Base-by-base conservation (phyloP, 2,888 invertebrate species). In the Asteroscopus sphinx region DNA sequence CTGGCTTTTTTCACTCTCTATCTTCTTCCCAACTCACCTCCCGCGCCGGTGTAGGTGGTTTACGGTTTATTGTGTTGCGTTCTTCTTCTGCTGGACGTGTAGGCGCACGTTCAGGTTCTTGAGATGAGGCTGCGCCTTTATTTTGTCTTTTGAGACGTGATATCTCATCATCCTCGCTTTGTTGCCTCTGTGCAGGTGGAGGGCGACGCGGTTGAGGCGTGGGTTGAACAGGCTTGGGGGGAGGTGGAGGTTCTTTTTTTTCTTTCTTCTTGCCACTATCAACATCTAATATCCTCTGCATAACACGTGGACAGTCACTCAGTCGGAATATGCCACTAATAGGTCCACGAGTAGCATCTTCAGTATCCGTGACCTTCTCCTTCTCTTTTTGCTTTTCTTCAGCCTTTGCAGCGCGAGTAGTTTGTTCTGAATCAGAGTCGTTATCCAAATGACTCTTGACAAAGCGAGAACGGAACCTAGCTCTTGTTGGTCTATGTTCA, bases 101-200 rank as follows among this genome's bases (percentile, higher is more conserved):
- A 53, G 94, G 86, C 15, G 95, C 89, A 39, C 95, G 92, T 71
- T 96, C 96, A 28, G 95, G 93, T 82, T 96, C 96, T 79, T 94
- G 91, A 15, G 96, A 95, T 9, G 96, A 94, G 17, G 96, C 95
- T 15, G 96, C 96, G 16, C 92, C 93, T 88, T 98, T 98, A 81
- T 97, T 98, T 90, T 97, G 97, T 82, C 97, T 96, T 91, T 98
- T 98, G 69, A 97, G 97, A 80, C 97, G 96, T 8, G 97, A 95
- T 65, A 98, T 98, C 88, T 98, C 98, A 82, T 98, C 98, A 80
- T 98, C 98, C 91, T 98, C 98, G 84, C 97, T 97, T 68, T 96
- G 95, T 89, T 98, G 98, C 61, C 97, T 95, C 44, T 96, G 95
- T 8, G 97, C 95, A n/a, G 96, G 95, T 37, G 96, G 95, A 33